Conservation (phyloP, 2,888 invertebrate species). For the Dusona sp. region DNA sequence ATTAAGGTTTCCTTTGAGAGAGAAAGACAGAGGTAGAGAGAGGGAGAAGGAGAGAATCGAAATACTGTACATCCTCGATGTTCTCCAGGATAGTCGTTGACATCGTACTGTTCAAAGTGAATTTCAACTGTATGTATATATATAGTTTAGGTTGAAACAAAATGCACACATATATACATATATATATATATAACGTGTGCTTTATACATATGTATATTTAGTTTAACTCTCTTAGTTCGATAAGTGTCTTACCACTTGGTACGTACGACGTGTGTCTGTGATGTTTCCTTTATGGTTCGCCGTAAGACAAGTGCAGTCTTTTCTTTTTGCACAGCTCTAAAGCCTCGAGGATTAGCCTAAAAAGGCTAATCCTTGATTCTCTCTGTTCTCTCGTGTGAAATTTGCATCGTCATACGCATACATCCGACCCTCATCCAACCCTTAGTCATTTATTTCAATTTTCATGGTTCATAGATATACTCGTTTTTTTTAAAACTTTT, state of each 20-base stretch:
- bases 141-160: background rate
- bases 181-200: background rate
- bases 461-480: constrained; percentile 11
- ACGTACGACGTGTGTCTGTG: background rate
- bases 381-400: constrained; percentile 40
- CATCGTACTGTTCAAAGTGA: constrained; percentile 36
- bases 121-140: constrained; percentile 13
- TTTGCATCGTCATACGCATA: constrained; percentile 22
- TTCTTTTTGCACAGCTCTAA: background rate
- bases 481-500: constrained; percentile 4
- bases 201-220: background rate
- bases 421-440: background rate
- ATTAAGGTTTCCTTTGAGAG: constrained; percentile 67
- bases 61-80: constrained; percentile 46
- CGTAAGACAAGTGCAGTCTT: background rate
- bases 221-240: background rate
- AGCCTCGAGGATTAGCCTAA: background rate
- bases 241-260: background rate
- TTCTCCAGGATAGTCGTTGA: constrained; percentile 44
- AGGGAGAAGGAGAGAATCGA: constrained; percentile 2
- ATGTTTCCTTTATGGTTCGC: background rate
- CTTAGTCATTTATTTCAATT: constrained; percentile 16
- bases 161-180: background rate
- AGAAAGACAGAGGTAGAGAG: constrained; percentile 8
- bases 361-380: constrained; percentile 13